Percentiles rank a stretch among this genome's conserved stretches.
Conservation (phyloP, 2,113 vertebrate species). For the Embiotoca jacksoni region DNA sequence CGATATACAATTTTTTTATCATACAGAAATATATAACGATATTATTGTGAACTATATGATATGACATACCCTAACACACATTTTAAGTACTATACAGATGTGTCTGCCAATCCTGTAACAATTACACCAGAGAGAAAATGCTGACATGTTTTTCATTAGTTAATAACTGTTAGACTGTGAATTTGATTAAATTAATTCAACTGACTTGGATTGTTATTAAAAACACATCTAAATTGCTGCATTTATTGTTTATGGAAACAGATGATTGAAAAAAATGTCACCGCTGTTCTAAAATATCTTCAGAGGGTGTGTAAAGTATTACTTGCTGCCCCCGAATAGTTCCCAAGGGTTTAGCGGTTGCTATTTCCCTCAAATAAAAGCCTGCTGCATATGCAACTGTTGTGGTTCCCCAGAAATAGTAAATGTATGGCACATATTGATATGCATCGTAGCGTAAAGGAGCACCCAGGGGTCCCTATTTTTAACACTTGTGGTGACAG, state of each 20-base stretch:
- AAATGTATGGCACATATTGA: constrained; percentile 34
- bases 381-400: constrained; percentile 51
- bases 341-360: constrained; percentile 28
- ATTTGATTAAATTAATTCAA: not conserved
- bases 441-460: constrained; percentile 33
- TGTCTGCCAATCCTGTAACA: no score
- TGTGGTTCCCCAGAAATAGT: constrained; percentile 53
- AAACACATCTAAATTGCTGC: not conserved
- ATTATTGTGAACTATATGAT: no score
- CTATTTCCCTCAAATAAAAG: constrained; percentile 36
- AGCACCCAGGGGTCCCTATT: constrained; percentile 45
- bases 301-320: constrained; percentile 44
- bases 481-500: constrained; percentile 54
- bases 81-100: no score
- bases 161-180: not conserved
- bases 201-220: constrained; percentile 2
- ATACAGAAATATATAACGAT: no score
- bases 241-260: not conserved
- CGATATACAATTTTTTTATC: no score
- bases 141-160: no score
- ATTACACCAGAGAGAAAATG: no score
- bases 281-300: constrained; percentile 41
- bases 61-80: no score
- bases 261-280: constrained; percentile 28
- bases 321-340: constrained; percentile 32